Evolutionary conservation across 2,888 invertebrate species (phyloP).

Genomic region (Callinectes sapidus): DNA sequence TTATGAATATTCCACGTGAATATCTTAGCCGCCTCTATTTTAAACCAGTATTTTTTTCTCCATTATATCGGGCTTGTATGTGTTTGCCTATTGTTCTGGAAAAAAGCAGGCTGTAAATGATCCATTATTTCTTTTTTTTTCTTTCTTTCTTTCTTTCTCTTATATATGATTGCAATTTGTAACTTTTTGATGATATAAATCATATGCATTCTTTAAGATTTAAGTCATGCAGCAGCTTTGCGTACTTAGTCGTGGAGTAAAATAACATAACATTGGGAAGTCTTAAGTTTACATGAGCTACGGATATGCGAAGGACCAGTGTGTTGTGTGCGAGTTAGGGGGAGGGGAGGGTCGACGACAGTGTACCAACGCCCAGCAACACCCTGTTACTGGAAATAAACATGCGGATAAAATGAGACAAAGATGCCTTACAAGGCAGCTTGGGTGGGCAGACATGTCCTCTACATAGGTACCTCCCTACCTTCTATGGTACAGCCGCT

Average conservation of each 20-base stretch:
- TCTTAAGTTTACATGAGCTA: background rate
- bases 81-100: background rate
- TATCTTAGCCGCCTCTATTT: background rate
- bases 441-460: background rate
- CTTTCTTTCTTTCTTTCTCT: background rate
- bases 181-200: background rate
- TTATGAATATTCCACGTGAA: background rate
- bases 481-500: constrained; percentile 37
- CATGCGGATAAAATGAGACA: background rate
- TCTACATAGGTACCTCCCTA: constrained; percentile 33
- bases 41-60: background rate
- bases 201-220: background rate
- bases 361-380: constrained; percentile 48
- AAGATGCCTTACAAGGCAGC: background rate
- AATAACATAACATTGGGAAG: background rate
- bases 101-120: background rate
- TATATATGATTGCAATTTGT: background rate
- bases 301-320: background rate
- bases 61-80: background rate
- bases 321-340: background rate
- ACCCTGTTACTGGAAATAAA: constrained; percentile 18
- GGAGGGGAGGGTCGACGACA: background rate
- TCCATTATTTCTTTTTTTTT: background rate
- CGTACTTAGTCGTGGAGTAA: background rate
- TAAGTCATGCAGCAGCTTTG: background rate